Conservation (phyloP, 2,888 invertebrate species). For the Aricia artaxerxes region DNA sequence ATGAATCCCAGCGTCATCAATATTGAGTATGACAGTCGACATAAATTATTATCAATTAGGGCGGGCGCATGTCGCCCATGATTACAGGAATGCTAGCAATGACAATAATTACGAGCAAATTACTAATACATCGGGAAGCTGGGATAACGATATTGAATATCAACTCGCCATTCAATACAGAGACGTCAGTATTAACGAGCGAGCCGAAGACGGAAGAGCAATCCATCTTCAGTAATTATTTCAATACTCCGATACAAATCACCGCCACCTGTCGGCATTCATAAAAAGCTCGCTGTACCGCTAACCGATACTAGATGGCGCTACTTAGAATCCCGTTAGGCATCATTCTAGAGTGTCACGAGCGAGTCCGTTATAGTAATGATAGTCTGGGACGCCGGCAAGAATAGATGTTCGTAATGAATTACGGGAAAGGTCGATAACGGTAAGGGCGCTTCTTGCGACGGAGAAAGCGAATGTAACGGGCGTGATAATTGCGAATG, state of each 20-base stretch:
- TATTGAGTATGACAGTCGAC: conserved; percentile 6
- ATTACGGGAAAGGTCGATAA: conserved; percentile 50
- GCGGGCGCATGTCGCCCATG: neutral
- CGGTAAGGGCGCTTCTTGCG: conserved; percentile 49
- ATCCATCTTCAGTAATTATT: conserved; percentile 22
- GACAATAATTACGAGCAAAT: conserved; percentile 19
- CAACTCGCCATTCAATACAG: conserved; percentile 6
- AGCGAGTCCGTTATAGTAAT: conserved; percentile 56
- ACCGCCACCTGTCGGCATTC: conserved; percentile 56
- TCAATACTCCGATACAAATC: conserved; percentile 27
- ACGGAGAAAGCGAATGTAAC: conserved; percentile 47
- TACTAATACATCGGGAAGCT: conserved; percentile 15
- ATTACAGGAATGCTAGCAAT: conserved; percentile 7
- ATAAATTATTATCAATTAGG: conserved; percentile 16
- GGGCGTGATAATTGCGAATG: conserved; percentile 39
- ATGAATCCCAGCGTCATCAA: neutral
- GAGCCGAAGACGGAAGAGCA: conserved; percentile 11
- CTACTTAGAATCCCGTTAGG: conserved; percentile 57
- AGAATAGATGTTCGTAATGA: conserved; percentile 55
- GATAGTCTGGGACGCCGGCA: conserved; percentile 60
- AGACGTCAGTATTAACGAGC: conserved; percentile 8
- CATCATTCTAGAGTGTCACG: conserved; percentile 52
- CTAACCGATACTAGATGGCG: conserved; percentile 71
- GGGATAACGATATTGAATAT: conserved; percentile 9
- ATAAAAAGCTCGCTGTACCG: conserved; percentile 64